A percentile compares a stretch with the other conserved stretches of the same genome.
These are phyloP conservation scores for Galerucella pusilla DNA, from an alignment of 2,888 invertebrate genomes.

Conservation along the genomic window DNA sequence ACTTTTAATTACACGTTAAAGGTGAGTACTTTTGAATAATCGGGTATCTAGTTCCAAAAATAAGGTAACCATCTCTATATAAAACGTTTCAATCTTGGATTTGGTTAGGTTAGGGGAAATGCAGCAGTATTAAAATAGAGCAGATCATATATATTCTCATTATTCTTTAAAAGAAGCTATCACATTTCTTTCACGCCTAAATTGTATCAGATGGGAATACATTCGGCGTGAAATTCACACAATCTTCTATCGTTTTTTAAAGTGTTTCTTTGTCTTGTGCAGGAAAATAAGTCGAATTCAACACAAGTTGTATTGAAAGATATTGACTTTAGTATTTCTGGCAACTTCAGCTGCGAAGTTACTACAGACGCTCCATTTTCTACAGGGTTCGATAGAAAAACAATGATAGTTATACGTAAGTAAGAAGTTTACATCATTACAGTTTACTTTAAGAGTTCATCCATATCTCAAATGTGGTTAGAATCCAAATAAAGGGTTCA, in stretches of 20 bases:
- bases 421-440: conserved; percentile 33
- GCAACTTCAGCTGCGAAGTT: conserved; percentile 84
- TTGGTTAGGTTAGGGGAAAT: neutral
- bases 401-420: conserved; percentile 83
- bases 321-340: conserved; percentile 77
- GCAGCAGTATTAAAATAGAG: neutral
- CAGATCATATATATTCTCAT: neutral
- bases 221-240: neutral
- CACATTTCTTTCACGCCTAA: conserved; percentile 8
- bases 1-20: too few relatives aligned
- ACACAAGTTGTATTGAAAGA: conserved; percentile 78
- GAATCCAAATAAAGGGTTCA: too few relatives aligned
- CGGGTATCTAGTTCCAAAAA: too few relatives aligned
- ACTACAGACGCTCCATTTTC: conserved; percentile 78
- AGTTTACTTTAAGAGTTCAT: too few relatives aligned
- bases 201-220: conserved; percentile 10
- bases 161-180: conserved; percentile 7
- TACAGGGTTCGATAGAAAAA: conserved; percentile 73
- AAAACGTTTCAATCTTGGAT: neutral
- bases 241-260: neutral
- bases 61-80: too few relatives aligned
- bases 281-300: conserved; percentile 79
- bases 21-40: too few relatives aligned
- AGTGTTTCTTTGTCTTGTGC: conserved; percentile 50
- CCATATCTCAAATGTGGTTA: too few relatives aligned